Base-by-base conservation (phyloP, 2,888 invertebrate genomes). In the Neelides folsomi region DNA sequence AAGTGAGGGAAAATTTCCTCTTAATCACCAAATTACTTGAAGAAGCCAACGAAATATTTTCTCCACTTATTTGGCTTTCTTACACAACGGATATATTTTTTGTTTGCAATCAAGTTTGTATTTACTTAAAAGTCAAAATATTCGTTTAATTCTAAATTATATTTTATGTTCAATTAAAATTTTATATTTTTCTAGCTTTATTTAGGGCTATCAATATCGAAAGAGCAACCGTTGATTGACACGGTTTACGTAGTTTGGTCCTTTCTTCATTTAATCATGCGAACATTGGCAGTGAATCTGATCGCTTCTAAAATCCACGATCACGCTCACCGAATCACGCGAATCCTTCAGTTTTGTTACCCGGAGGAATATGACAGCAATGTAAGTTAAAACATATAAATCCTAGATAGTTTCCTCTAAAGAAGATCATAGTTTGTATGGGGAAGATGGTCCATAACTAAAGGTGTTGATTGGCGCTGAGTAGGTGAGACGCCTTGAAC, bases 41-140 rank as follows among this genome's bases (percentile, higher is more conserved):
- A 10, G 56, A 59, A 27, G 58, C 56, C 15, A 60, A 63, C 43
- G 10, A 43, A 20, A 49, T 59, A 10, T 57, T 60, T 19, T 44
- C 60, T 13, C 59, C 59, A 16, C 42, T 63, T 7, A 54, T 63
- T 43, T 63, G 63, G 63, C 40, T 63, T 6, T 63, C 63, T 1
- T 63, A 57, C 42, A 42, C 48, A 9, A 63, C 63, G 2, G 54
- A 63, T 38, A 57, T 63, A n/a, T 60, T 63, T 49, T 63, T 63
- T 48, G 56, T 63, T n/a, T 63, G 63, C 38, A 52, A 60, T 42
- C 63, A 63, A 52, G 63, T 63, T 46, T 36, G 27, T 42, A 10
- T 19, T 13, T 19, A 8, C 2, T 13, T 41, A 13, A 1, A 16
- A 18, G 12, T 47, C 9, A 36, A 15, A n/a, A n/a, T n/a, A n/a